Evolutionary conservation across 2,888 invertebrate genomes (phyloP).

Genomic region (Nephrotoma guestfalica): DNA sequence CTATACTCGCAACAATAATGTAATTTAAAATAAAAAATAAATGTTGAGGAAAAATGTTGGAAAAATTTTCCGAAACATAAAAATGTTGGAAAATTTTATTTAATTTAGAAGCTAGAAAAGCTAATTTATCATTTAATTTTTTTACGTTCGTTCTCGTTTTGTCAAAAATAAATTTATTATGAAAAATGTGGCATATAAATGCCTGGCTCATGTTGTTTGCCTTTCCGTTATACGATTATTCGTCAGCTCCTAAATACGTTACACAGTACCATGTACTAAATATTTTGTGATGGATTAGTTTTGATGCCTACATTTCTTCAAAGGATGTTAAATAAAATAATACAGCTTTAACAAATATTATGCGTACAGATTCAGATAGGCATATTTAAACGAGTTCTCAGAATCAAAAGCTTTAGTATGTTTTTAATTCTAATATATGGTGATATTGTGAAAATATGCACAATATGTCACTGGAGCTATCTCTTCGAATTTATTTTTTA

Average conservation of each 20-base stretch:
- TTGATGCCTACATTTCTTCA: neutral
- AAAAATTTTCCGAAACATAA: neutral
- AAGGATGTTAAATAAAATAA: neutral
- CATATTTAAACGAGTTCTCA: neutral
- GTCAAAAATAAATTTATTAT: neutral
- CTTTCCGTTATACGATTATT: neutral
- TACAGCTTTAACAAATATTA: neutral
- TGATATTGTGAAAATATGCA: neutral
- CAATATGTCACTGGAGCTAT: neutral
- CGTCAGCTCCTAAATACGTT: too few relatives aligned
- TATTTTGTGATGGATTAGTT: neutral
- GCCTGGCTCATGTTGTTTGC: neutral
- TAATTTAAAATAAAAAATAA: neutral
- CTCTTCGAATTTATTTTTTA: too few relatives aligned
- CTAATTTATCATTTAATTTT: neutral
- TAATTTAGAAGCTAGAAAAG: neutral
- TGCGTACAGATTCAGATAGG: neutral
- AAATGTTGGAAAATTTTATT: neutral
- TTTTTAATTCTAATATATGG: neutral
- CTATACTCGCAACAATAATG: neutral
- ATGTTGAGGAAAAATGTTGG: neutral
- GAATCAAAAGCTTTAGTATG: neutral
- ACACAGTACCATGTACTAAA: too few relatives aligned
- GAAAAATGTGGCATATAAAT: neutral
- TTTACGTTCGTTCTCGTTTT: neutral